Evolutionary conservation across 2,888 invertebrate species (phyloP).

Genomic region (Fissipunctia ypsillon): DNA sequence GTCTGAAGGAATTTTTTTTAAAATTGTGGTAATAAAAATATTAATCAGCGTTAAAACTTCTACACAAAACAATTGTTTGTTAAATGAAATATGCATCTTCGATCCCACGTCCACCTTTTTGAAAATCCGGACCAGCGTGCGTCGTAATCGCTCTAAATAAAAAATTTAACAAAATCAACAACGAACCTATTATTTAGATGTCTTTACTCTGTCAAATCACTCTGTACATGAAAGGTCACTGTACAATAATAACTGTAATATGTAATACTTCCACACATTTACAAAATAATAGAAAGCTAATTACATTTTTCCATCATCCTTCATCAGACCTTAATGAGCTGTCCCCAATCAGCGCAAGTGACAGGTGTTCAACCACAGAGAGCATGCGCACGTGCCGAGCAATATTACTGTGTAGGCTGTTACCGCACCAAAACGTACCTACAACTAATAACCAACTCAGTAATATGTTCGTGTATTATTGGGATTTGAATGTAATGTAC

Average conservation of each 20-base stretch:
- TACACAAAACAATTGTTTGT: no score
- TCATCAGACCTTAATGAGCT: conserved; percentile 15
- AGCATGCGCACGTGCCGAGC: conserved; percentile 8
- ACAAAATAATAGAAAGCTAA: conserved; percentile 4
- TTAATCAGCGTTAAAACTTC: no score
- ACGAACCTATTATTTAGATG: neutral
- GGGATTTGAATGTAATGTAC: neutral
- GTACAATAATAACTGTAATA: neutral
- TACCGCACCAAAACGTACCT: conserved; percentile 9
- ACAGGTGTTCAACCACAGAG: conserved; percentile 26
- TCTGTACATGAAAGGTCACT: neutral
- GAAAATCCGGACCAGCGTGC: no score
- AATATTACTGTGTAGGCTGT: conserved; percentile 28
- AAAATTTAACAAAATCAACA: neutral
- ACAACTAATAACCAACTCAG: conserved; percentile 30
- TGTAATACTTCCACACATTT: neutral
- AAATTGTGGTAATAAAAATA: no score
- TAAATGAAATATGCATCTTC: no score
- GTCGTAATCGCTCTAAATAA: no score
- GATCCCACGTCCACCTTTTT: no score
- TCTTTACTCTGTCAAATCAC: no score
- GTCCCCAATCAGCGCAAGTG: conserved; percentile 27
- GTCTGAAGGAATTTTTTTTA: no score
- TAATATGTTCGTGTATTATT: conserved; percentile 14
- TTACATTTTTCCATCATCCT: conserved; percentile 21